phyloP scores from a whole-genome alignment of 2,888 invertebrate species.

The Diarsia mendica region DNA sequence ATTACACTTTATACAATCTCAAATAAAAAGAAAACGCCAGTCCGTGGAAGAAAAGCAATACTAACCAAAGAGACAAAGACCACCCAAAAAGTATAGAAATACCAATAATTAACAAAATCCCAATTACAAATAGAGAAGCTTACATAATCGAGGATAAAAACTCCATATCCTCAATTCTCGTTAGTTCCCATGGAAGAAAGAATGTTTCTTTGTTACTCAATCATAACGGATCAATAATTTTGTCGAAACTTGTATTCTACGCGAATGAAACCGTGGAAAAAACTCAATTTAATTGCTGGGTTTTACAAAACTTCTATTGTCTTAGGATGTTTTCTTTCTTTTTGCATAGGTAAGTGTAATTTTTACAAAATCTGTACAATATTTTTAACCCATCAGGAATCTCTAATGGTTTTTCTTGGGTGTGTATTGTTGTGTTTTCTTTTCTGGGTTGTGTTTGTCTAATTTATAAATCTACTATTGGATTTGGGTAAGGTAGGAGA shows the following conservation, averaged over 20 bases:
- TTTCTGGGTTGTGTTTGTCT: background rate
- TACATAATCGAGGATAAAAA: slow-evolving; percentile 34
- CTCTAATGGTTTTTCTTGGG: background rate
- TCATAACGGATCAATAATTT: slow-evolving; percentile 69
- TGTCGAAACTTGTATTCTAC: slow-evolving; percentile 58
- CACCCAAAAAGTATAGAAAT: background rate
- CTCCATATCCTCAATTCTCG: slow-evolving; percentile 32
- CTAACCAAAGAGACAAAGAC: background rate
- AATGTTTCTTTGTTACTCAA: slow-evolving; percentile 62
- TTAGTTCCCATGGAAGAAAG: slow-evolving; percentile 62
- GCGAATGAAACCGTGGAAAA: slow-evolving; percentile 68
- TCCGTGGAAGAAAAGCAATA: background rate
- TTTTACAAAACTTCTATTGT: slow-evolving; percentile 55
- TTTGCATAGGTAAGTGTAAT: background rate
- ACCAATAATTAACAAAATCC: background rate
- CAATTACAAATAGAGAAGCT: slow-evolving; percentile 37
- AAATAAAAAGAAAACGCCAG: background rate
- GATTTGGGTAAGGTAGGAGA: background rate
- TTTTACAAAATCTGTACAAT: slow-evolving; percentile 1
- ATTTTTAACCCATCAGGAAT: background rate
- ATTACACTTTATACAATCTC: background rate
- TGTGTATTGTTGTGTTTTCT: background rate
- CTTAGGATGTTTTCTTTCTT: slow-evolving; percentile 33
- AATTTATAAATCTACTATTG: background rate
- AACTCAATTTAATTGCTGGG: slow-evolving; percentile 62